Evolutionary conservation across 2,797 vertebrate species (phyloP).

Genomic region (Manis crassicaudata): DNA sequence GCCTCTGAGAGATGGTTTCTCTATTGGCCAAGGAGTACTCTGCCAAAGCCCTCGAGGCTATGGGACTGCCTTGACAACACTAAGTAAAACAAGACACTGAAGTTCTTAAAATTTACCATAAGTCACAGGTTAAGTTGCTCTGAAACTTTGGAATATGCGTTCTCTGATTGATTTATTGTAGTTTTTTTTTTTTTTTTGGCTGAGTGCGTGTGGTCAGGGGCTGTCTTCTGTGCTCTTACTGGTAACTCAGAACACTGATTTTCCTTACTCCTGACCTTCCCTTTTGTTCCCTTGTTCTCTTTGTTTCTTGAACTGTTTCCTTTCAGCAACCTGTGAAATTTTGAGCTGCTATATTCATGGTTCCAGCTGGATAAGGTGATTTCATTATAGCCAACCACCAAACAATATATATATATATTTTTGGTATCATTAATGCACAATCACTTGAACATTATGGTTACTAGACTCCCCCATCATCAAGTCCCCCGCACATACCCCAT

Average conservation of each 20-base stretch:
- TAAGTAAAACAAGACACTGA: constrained; percentile 72
- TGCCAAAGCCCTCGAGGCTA: constrained; percentile 73
- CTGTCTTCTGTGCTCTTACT: constrained; percentile 25
- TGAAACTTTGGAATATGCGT: constrained; percentile 37
- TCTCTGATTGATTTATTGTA: constrained; percentile 26
- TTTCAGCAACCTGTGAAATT: constrained; percentile 43
- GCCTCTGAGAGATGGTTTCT: constrained; percentile 67
- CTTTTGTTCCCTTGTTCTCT: not conserved
- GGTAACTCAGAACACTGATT: not conserved
- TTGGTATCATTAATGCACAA: no score
- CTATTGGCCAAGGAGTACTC: constrained; percentile 59
- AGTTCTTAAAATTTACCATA: constrained; percentile 72
- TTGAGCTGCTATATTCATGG: not conserved
- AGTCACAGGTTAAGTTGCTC: constrained; percentile 56
- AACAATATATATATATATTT: not conserved
- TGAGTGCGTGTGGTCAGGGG: not conserved
- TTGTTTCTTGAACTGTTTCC: constrained; percentile 38
- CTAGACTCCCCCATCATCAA: no score
- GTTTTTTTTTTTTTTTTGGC: constrained; percentile 1
- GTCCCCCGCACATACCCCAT: no score
- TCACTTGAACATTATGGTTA: no score
- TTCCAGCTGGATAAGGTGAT: constrained; percentile 13
- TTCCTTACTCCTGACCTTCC: constrained; percentile 9
- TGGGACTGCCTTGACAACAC: constrained; percentile 67
- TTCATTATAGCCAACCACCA: not conserved